phyloP scores from a whole-genome alignment of 2,888 invertebrate species.

The Mantis religiosa region DNA sequence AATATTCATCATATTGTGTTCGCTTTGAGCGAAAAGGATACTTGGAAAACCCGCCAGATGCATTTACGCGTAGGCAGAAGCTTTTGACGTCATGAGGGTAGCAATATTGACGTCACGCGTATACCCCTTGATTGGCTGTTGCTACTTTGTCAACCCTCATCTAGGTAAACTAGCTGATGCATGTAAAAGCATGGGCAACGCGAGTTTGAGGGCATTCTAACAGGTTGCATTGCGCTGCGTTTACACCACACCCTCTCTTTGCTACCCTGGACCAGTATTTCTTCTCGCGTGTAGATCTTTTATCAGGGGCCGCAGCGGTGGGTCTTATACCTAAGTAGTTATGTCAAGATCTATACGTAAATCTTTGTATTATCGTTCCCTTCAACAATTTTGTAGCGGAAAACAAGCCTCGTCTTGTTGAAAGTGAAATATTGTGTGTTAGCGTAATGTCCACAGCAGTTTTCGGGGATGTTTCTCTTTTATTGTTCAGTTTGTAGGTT shows the following conservation, averaged over 20 bases:
- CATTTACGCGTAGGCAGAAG: neutral
- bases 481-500: too few species aligned
- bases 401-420: neutral
- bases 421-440: neutral
- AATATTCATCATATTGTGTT: too few species aligned
- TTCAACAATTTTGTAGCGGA: neutral
- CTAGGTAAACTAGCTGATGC: neutral
- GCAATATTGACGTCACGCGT: conserved; percentile 24
- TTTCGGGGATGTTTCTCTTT: neutral
- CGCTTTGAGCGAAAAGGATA: neutral
- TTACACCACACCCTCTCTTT: neutral
- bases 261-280: neutral
- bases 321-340: neutral
- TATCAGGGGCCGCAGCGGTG: neutral
- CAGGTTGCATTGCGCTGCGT: neutral
- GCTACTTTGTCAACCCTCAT: neutral
- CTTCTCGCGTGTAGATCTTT: neutral
- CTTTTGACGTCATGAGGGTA: conserved; percentile 26
- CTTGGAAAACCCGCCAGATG: neutral
- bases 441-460: neutral
- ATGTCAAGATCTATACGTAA: neutral
- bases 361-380: neutral
- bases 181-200: neutral
- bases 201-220: neutral
- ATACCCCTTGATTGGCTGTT: conserved; percentile 6